Evolutionary conservation across 2,888 invertebrate species (phyloP).

Genomic region (Lochmaea capreae): DNA sequence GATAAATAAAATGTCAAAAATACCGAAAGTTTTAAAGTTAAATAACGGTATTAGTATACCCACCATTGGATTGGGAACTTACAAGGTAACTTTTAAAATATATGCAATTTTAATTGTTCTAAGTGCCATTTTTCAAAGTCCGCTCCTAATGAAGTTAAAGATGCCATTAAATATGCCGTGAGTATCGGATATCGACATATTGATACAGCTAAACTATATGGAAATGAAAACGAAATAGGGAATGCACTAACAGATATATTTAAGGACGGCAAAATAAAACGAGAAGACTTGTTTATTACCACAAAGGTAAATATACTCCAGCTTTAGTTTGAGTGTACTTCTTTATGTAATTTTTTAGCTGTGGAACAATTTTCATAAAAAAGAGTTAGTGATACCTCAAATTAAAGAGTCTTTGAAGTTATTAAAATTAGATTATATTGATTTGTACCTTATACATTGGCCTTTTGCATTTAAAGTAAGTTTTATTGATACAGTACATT

Average conservation of each 20-base stretch:
- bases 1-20: conserved; percentile 9
- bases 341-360: conserved; percentile 55
- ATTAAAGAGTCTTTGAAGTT: conserved; percentile 56
- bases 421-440: conserved; percentile 59
- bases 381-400: conserved; percentile 68
- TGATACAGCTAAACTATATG: conserved; percentile 74
- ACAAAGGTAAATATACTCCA: conserved; percentile 65
- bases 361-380: conserved; percentile 75
- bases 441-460: conserved; percentile 62
- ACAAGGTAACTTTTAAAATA: conserved; percentile 63
- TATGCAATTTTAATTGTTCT: background rate
- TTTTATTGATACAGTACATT: background rate
- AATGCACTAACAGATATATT: conserved; percentile 70
- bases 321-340: background rate
- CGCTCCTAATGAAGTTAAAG: conserved; percentile 55
- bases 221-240: conserved; percentile 71
- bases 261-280: conserved; percentile 71
- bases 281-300: conserved; percentile 77
- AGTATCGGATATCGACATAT: conserved; percentile 75
- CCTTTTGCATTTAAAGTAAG: conserved; percentile 62
- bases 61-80: conserved; percentile 75
- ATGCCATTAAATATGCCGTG: conserved; percentile 69
- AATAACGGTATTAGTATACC: conserved; percentile 73
- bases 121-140: conserved; percentile 29
- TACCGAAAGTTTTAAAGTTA: conserved; percentile 59